phyloP scores from a whole-genome alignment of 2,113 vertebrate genomes.

The Helogale parvula region DNA sequence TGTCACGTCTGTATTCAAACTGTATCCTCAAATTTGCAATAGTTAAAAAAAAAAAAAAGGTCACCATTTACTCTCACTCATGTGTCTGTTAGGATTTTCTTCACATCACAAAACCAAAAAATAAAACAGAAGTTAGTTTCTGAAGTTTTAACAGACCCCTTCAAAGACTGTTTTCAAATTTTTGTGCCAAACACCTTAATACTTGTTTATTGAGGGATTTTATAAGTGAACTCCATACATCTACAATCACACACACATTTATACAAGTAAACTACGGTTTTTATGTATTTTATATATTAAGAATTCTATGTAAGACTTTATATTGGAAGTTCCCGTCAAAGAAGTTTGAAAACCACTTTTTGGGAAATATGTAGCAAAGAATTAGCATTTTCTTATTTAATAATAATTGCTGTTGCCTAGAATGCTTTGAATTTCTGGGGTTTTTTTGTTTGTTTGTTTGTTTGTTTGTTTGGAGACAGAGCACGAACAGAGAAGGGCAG shows the following conservation, averaged over 20 bases:
- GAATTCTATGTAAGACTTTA: neutral
- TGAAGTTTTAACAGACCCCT: neutral
- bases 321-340: neutral
- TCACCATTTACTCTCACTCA: neutral
- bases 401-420: neutral
- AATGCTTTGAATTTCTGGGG: neutral
- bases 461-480: no score
- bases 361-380: slow-evolving; percentile 12
- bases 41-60: neutral
- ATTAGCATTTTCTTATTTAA: neutral
- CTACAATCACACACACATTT: neutral
- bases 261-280: neutral
- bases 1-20: slow-evolving; percentile 25
- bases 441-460: no score
- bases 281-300: neutral
- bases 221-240: neutral
- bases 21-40: slow-evolving; percentile 1
- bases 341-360: slow-evolving; percentile 6
- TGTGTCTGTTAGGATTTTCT: neutral
- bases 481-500: no score
- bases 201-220: slow-evolving; percentile 1
- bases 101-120: neutral
- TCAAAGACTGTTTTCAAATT: neutral
- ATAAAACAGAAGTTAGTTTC: neutral
- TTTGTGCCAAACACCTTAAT: neutral